Base-by-base conservation (phyloP, 2,888 invertebrate genomes). In the Watsonalla cultraria region DNA sequence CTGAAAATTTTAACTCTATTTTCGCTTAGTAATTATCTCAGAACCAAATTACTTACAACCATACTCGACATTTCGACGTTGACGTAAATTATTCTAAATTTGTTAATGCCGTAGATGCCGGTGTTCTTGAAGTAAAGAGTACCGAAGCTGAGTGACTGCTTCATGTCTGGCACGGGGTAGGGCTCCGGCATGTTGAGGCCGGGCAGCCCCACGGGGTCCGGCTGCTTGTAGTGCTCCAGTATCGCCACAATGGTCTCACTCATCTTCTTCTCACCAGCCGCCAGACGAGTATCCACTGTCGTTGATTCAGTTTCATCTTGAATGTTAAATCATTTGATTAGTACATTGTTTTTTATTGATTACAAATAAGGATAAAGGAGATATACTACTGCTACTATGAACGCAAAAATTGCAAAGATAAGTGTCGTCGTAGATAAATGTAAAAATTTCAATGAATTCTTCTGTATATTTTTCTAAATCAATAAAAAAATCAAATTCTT, bases 151-250 rank as follows among this genome's bases (percentile, higher is more conserved):
- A 95, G 92, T 42, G 94, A 93, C 67, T 95, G 94, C 54, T 92
- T 93, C 84, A 95, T 93, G 63, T 95, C 94, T 0, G 96, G 96
- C 33, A 97, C 94, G 0, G 92, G 84, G 87, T 96, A 93, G 0
- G 97, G 97, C 74, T 97, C 97, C 0, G 95, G 95, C 52, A 97
- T 92, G 0, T 94, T 93, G 0, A 93, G 94, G 0, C 95, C 95
- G 0, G 97, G 97, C n/a, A 97, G 76, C 6, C 96, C 96, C 6
- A 95, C 87, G 0, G 96, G 96, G 79, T 96, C 95, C 13, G 93
- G 91, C 71, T 96, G 93, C 78, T 96, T 95, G 80, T 94, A 97
- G 75, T 97, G 96, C 55, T 95, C 94, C 45, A 97, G 73, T 7
- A 96, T 87, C 7, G 91, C 89, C 49, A 94, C 86, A 47, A 97